These are phyloP conservation scores for Sylvia atricapilla DNA, from an alignment of 2,113 vertebrate species.

Conservation along the genomic window DNA sequence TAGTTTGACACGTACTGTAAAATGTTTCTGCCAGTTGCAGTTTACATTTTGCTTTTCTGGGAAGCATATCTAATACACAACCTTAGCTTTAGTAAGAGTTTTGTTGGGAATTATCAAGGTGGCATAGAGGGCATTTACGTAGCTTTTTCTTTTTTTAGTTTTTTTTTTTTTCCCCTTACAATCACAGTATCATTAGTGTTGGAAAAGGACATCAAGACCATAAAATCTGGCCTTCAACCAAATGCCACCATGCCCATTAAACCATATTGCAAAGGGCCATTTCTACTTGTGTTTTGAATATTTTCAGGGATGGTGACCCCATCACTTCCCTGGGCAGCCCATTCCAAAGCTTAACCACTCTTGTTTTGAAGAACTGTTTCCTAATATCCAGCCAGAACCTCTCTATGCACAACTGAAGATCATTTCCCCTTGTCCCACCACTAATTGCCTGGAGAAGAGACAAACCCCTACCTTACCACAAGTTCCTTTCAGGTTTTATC, in stretches of 20 bases:
- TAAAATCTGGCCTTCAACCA: too few relatives aligned
- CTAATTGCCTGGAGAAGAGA: background rate
- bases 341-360: background rate
- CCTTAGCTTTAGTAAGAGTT: background rate
- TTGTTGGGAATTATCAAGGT: background rate
- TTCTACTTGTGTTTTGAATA: background rate
- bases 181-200: too few relatives aligned
- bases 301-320: rapidly evolving
- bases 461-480: background rate
- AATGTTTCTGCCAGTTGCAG: background rate
- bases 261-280: background rate
- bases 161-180: background rate
- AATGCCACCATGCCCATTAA: background rate
- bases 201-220: too few relatives aligned
- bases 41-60: background rate
- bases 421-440: background rate
- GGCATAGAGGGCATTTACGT: background rate
- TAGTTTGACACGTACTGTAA: background rate
- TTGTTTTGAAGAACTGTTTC: background rate
- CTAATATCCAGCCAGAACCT: too few relatives aligned
- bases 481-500: background rate
- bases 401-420: too few relatives aligned
- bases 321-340: background rate
- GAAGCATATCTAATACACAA: background rate
- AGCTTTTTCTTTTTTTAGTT: background rate